These are phyloP conservation scores for Trachops cirrhosus DNA, from an alignment of 2,797 vertebrate genomes.

Conservation along the genomic window DNA sequence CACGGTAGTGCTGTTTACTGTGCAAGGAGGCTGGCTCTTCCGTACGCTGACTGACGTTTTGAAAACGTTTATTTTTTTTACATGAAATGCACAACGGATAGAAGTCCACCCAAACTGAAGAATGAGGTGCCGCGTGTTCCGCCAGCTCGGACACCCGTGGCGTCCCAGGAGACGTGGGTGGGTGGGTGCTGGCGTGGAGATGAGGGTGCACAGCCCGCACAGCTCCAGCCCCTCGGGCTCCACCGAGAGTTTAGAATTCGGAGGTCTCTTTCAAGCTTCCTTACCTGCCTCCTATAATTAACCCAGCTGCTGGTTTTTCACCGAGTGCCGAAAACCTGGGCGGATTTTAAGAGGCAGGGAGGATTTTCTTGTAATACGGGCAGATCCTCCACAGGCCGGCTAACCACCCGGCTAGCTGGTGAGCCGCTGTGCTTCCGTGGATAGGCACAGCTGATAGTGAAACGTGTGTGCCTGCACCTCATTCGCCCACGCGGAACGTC, in stretches of 20 bases:
- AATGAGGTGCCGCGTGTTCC: neutral
- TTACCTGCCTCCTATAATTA: neutral
- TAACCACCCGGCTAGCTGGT: constrained; percentile 52
- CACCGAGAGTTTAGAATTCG: neutral
- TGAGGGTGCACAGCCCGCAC: neutral
- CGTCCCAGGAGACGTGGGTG: neutral
- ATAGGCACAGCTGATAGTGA: constrained; percentile 25
- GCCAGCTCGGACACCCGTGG: neutral
- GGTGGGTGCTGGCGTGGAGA: neutral
- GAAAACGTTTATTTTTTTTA: neutral
- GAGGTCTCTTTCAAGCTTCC: neutral
- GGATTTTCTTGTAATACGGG: neutral
- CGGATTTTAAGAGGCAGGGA: neutral
- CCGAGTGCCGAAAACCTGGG: neutral
- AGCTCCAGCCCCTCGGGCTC: neutral
- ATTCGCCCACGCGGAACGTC: constrained; percentile 45
- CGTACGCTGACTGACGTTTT: neutral
- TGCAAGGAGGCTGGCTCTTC: neutral
- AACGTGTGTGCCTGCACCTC: constrained; percentile 67
- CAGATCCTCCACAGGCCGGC: constrained; percentile 30
- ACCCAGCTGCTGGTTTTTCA: neutral
- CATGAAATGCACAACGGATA: constrained; percentile 10
- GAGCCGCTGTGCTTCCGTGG: constrained; percentile 31
- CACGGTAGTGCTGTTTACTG: neutral
- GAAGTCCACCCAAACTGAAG: constrained; percentile 35